phyloP scores from a whole-genome alignment of 2,888 invertebrate genomes.

The Coenonympha arcania region DNA sequence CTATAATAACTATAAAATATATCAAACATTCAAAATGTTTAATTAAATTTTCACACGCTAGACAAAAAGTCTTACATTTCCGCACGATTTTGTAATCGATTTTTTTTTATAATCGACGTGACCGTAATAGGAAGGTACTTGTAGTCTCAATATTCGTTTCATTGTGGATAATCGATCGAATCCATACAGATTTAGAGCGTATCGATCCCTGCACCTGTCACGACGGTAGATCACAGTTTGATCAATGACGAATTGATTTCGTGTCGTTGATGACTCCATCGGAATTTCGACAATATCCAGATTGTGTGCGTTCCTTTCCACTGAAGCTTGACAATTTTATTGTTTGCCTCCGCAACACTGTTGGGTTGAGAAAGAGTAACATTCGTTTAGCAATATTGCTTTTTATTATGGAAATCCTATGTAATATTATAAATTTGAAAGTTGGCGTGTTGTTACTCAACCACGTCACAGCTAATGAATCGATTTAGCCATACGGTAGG shows the following conservation, averaged over 20 bases:
- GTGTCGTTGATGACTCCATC: conserved; percentile 59
- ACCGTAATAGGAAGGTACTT: conserved; percentile 40
- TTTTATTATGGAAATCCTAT: no score
- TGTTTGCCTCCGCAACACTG: background rate
- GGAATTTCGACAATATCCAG: conserved; percentile 53
- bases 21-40: background rate
- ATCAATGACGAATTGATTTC: conserved; percentile 65
- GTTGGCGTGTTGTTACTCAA: no score
- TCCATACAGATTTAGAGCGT: conserved; percentile 53
- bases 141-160: conserved; percentile 43
- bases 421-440: no score
- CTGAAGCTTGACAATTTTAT: conserved; percentile 25
- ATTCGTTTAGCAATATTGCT: background rate
- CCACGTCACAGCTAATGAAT: no score
- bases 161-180: conserved; percentile 63
- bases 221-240: conserved; percentile 64
- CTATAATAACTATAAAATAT: no score
- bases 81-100: conserved; percentile 62
- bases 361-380: background rate
- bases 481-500: no score
- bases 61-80: conserved; percentile 35
- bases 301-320: conserved; percentile 41
- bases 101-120: conserved; percentile 60
- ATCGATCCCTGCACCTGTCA: conserved; percentile 55
- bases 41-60: conserved; percentile 19